Conservation (phyloP, 1,140 invertebrate species). For the Euwallacea fornicatus region DNA sequence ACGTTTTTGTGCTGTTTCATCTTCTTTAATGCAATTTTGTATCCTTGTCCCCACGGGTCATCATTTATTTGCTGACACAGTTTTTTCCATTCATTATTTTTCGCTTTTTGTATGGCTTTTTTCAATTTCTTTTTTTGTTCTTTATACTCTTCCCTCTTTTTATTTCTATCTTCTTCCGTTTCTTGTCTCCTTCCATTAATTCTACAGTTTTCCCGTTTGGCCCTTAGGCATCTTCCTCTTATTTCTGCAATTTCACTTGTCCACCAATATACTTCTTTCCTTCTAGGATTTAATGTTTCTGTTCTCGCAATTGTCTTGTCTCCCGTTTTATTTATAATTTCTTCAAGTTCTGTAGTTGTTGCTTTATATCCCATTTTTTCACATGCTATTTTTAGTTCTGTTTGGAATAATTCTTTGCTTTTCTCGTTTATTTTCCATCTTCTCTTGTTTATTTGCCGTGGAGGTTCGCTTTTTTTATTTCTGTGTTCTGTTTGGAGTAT, state of each 20-base stretch:
- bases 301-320: not conserved
- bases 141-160: not conserved
- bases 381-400: too few species aligned
- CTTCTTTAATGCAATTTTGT: not conserved
- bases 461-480: too few species aligned
- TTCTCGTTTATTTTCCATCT: too few species aligned
- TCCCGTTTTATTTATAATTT: not conserved
- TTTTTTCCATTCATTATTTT: not conserved
- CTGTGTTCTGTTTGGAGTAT: too few species aligned
- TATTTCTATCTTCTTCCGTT: not conserved
- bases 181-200: not conserved
- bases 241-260: not conserved
- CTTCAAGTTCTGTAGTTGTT: too few species aligned
- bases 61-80: not conserved
- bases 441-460: too few species aligned
- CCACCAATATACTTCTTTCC: not conserved
- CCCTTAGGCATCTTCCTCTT: not conserved
- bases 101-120: not conserved
- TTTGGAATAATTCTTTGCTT: too few species aligned
- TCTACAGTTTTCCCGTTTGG: too few species aligned
- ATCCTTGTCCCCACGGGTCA: not conserved
- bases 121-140: not conserved
- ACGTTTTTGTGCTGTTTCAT: not conserved
- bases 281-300: not conserved
- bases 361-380: too few species aligned